Conservation (phyloP, 2,113 vertebrate species). For the Scomber scombrus region DNA sequence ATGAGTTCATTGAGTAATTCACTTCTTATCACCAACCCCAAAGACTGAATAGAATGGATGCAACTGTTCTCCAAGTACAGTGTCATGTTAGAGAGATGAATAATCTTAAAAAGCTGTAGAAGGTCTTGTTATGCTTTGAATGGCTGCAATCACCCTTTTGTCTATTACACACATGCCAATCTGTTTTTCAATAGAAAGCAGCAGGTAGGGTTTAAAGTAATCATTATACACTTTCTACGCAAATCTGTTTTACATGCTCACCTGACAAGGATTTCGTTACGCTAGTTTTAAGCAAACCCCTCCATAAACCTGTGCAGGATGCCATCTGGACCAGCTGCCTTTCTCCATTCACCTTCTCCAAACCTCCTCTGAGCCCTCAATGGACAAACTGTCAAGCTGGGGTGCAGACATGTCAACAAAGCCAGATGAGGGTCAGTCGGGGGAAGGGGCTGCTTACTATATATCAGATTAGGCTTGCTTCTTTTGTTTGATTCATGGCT, state of each 20-base stretch:
- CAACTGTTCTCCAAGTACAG: no score
- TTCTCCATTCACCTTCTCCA: constrained; percentile 46
- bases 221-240: no score
- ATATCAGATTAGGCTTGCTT: constrained; percentile 34
- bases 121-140: no score
- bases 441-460: constrained; percentile 37
- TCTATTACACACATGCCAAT: no score
- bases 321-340: constrained; percentile 59
- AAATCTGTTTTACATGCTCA: neutral
- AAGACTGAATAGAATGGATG: no score
- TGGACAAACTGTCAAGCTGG: constrained; percentile 44
- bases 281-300: constrained; percentile 10
- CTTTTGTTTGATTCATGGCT: constrained; percentile 16
- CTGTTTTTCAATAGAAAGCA: no score
- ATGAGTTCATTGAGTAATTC: no score
- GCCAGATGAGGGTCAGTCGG: constrained; percentile 22
- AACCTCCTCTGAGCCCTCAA: constrained; percentile 22
- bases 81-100: no score
- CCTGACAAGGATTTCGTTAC: constrained; percentile 17
- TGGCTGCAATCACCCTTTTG: no score
- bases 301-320: constrained; percentile 20
- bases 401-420: constrained; percentile 55
- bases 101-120: no score
- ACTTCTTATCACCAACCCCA: no score
- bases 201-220: no score